These are phyloP conservation scores for Zapus hudsonius DNA, from an alignment of 2,113 vertebrate species.

Conservation along the genomic window DNA sequence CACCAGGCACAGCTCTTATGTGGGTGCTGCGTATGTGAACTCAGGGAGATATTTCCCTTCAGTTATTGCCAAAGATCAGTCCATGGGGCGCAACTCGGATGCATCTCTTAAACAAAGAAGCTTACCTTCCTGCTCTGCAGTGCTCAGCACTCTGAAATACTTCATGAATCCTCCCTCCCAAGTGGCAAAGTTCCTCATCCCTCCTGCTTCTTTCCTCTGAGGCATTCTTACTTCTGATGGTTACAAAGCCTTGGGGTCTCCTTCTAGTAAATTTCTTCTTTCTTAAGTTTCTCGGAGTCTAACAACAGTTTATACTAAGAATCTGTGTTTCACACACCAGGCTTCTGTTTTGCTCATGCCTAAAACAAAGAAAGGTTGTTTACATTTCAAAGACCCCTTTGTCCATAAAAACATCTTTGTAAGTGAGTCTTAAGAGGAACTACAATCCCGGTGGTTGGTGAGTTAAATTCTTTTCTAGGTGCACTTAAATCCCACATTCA, in stretches of 20 bases:
- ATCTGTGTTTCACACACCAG: not conserved
- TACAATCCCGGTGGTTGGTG: not conserved
- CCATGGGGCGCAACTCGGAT: too few species aligned
- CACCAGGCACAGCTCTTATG: too few species aligned
- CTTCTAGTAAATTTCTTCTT: not conserved
- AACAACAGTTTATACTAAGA: not conserved
- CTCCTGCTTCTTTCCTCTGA: not conserved
- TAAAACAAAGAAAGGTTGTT: not conserved
- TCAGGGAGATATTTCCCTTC: too few species aligned
- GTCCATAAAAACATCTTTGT: not conserved
- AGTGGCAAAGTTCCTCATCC: not conserved
- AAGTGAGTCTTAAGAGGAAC: not conserved
- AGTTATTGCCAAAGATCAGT: not conserved
- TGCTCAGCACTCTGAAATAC: not conserved
- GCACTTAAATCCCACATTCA: not conserved
- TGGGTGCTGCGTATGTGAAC: too few species aligned
- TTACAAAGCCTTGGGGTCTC: not conserved
- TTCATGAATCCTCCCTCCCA: not conserved
- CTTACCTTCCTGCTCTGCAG: not conserved
- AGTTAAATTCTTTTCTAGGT: slow-evolving; percentile 19
- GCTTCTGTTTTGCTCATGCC: not conserved
- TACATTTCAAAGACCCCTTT: slow-evolving; percentile 20
- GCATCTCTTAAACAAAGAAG: not conserved
- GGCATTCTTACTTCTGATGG: not conserved
- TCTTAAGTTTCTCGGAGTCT: not conserved